Evolutionary conservation across 2,888 invertebrate species (phyloP).

Genomic region (Cephus pulcher): DNA sequence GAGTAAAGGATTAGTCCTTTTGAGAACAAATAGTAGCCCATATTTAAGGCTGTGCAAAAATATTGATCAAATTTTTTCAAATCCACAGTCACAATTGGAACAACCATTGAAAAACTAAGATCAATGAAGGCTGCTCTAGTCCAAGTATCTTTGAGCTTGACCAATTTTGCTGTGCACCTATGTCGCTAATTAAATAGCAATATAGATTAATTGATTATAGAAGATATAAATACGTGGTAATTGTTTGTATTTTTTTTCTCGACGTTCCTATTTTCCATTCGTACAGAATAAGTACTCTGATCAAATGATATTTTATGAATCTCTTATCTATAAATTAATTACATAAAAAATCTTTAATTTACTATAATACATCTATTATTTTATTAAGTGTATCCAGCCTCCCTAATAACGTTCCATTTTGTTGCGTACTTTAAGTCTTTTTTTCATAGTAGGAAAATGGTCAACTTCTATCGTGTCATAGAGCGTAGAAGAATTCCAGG

Average conservation of each 20-base stretch:
- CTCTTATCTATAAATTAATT: constrained; percentile 62
- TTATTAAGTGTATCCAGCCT: constrained; percentile 57
- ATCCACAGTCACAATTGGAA: constrained; percentile 8
- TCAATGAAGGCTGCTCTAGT: constrained; percentile 33
- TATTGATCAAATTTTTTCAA: constrained; percentile 4
- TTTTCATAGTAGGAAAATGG: constrained; percentile 54
- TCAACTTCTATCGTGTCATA: constrained; percentile 58
- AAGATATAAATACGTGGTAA: constrained; percentile 27
- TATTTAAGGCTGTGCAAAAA: constrained; percentile 13
- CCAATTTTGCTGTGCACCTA: constrained; percentile 26
- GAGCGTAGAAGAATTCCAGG: constrained; percentile 57
- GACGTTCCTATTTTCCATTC: constrained; percentile 27
- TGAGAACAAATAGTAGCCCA: neutral
- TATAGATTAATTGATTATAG: constrained; percentile 20
- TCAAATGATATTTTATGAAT: constrained; percentile 54
- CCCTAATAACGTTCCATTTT: constrained; percentile 51
- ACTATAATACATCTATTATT: constrained; percentile 63
- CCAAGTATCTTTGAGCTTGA: constrained; percentile 28
- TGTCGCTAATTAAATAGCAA: constrained; percentile 29
- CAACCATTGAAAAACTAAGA: constrained; percentile 16
- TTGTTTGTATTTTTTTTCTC: constrained; percentile 28
- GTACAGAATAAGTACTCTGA: constrained; percentile 59
- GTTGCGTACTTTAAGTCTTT: constrained; percentile 32
- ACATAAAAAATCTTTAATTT: constrained; percentile 63
- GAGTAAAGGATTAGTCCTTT: neutral